Evolutionary conservation across 2,888 invertebrate species (phyloP).

Genomic region (Ophion ventricosus): DNA sequence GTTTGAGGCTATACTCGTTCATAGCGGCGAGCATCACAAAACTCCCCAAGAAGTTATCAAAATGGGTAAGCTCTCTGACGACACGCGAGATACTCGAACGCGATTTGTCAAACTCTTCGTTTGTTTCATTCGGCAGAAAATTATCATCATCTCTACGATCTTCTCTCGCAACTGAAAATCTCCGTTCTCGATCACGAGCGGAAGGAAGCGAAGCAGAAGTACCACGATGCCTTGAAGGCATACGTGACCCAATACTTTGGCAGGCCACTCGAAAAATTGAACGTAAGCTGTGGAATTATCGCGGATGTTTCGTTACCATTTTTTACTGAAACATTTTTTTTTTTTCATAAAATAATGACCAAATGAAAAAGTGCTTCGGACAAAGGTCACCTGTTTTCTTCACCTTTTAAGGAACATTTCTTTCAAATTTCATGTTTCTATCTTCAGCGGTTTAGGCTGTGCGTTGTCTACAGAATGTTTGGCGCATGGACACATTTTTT

Average conservation of each 20-base stretch:
- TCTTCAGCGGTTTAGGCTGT: too few species aligned
- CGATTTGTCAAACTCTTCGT: neutral
- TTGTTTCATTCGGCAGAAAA: conserved; percentile 87
- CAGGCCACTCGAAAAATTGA: conserved; percentile 94
- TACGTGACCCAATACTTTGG: conserved; percentile 99
- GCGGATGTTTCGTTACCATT: neutral
- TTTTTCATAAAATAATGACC: too few species aligned
- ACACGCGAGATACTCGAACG: neutral
- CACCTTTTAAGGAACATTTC: too few species aligned
- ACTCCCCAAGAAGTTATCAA: conserved; percentile 96
- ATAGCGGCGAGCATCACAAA: conserved; percentile 93
- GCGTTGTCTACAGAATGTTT: too few species aligned
- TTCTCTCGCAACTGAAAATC: conserved; percentile 95
- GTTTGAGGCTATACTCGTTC: conserved; percentile 91
- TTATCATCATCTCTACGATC: conserved; percentile 95
- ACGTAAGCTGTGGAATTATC: conserved; percentile 85
- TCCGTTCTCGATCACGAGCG: conserved; percentile 93
- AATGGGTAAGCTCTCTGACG: conserved; percentile 86
- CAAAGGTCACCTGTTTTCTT: too few species aligned
- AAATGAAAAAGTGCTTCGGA: too few species aligned
- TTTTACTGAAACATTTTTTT: too few species aligned
- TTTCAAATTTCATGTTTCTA: too few species aligned
- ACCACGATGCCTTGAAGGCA: conserved; percentile 93
- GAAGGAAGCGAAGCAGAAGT: conserved; percentile 95
- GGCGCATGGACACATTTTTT: too few species aligned